These are phyloP conservation scores for Chelon labrosus DNA, from an alignment of 2,797 vertebrate genomes.

Conservation along the genomic window DNA sequence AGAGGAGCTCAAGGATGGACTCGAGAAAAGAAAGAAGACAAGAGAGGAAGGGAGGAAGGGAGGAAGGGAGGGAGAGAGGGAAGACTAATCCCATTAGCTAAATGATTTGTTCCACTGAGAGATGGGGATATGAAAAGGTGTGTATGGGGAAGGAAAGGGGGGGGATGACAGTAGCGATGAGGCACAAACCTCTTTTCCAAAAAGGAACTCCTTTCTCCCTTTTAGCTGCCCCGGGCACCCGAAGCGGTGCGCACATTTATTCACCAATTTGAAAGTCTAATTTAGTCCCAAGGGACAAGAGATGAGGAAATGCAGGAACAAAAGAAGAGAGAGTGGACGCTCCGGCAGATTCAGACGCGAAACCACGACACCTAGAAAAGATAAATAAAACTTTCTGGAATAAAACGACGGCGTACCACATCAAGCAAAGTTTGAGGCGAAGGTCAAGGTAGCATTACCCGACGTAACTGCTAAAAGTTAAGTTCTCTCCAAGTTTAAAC, in stretches of 20 bases:
- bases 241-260: slow-evolving; percentile 31
- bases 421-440: no score
- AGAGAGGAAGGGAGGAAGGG: slow-evolving; percentile 19
- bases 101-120: slow-evolving; percentile 78
- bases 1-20: slow-evolving; percentile 53
- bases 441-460: no score
- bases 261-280: slow-evolving; percentile 66
- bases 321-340: neutral
- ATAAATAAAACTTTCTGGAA: neutral
- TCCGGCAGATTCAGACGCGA: neutral
- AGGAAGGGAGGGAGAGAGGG: slow-evolving; percentile 40
- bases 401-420: no score
- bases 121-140: slow-evolving; percentile 44
- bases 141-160: neutral
- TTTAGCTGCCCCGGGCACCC: neutral
- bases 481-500: no score
- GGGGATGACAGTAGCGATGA: slow-evolving; percentile 30
- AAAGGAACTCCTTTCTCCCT: slow-evolving; percentile 16
- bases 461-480: no score
- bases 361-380: neutral
- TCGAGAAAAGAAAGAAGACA: slow-evolving; percentile 39
- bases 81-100: slow-evolving; percentile 76
- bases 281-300: slow-evolving; percentile 55
- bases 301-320: slow-evolving; percentile 35
- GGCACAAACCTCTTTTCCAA: slow-evolving; percentile 22